Conservation (phyloP, 2,113 vertebrate genomes). For the Acanthochromis polyacanthus region DNA sequence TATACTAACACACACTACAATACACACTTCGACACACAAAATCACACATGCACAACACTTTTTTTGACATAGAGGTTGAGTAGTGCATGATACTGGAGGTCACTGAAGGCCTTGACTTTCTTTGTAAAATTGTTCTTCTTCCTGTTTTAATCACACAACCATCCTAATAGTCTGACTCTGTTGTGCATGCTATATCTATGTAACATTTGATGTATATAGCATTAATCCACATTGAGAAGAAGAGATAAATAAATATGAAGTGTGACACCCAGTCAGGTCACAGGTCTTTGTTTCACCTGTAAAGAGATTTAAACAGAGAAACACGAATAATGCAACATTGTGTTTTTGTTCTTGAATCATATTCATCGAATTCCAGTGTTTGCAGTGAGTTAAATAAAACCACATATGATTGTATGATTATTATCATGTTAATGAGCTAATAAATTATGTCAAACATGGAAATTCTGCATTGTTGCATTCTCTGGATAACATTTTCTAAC, state of each 20-base stretch:
- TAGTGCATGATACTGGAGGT: slow-evolving; percentile 26
- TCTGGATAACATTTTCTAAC: slow-evolving; percentile 36
- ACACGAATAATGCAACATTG: slow-evolving; percentile 15
- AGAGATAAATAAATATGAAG: slow-evolving; percentile 78
- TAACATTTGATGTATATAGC: slow-evolving; percentile 34
- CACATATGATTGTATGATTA: slow-evolving; percentile 66
- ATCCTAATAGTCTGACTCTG: slow-evolving; percentile 6
- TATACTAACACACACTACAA: slow-evolving; percentile 32
- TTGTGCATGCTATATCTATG: slow-evolving; percentile 7
- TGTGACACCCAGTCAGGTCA: slow-evolving; percentile 37
- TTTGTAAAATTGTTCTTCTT: background rate
- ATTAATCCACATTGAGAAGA: slow-evolving; percentile 55
- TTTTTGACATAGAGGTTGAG: slow-evolving; percentile 24
- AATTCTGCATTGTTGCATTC: slow-evolving; percentile 23
- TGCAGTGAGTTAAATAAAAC: slow-evolving; percentile 73
- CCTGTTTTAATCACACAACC: slow-evolving; percentile 7
- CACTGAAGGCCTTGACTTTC: slow-evolving; percentile 4
- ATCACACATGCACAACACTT: slow-evolving; percentile 24
- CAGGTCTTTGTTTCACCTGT: slow-evolving; percentile 21
- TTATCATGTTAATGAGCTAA: slow-evolving; percentile 46
- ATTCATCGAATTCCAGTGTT: slow-evolving; percentile 80
- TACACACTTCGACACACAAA: slow-evolving; percentile 33
- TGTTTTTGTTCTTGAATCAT: slow-evolving; percentile 34
- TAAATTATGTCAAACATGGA: slow-evolving; percentile 46
- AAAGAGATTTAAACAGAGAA: slow-evolving; percentile 30